Conservation (phyloP, 2,113 vertebrate genomes). For the Phainopepla nitens region DNA sequence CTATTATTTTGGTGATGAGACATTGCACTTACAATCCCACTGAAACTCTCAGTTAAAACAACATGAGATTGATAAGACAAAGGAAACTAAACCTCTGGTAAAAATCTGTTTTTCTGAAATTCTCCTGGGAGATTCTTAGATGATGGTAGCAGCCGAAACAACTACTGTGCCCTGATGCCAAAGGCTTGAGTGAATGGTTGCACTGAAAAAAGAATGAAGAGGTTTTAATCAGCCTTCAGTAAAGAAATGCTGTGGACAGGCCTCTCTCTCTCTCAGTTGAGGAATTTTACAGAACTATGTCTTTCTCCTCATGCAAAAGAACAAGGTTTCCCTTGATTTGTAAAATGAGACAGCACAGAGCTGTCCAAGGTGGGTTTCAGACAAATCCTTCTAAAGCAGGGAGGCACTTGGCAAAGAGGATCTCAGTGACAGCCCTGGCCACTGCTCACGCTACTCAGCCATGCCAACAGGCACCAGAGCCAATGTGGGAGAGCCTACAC, state of each 20-base stretch:
- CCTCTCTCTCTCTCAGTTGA: not conserved
- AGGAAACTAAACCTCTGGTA: not conserved
- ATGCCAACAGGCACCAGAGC: not conserved
- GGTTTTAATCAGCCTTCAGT: not conserved
- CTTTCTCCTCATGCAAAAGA: not conserved
- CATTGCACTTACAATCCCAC: not conserved
- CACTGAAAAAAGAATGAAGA: not conserved
- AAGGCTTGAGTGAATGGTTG: not conserved
- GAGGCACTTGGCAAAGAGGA: not conserved
- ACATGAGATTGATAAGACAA: not conserved
- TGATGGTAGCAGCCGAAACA: not conserved
- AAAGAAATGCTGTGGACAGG: not conserved
- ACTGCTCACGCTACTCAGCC: accelerated
- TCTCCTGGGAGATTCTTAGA: not conserved
- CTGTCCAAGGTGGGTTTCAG: not conserved
- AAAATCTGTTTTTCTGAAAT: not conserved
- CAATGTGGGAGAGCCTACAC: accelerated
- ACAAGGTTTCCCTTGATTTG: not conserved
- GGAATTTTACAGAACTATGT: not conserved
- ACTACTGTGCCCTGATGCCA: not conserved
- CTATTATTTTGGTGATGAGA: not conserved
- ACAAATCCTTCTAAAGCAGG: not conserved
- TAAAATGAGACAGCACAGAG: not conserved
- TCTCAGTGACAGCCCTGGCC: not conserved
- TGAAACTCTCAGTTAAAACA: not conserved